A percentile compares a stretch with the other conserved stretches of the same genome.
These are phyloP conservation scores for Larimichthys crocea DNA, from an alignment of 2,113 vertebrate species.

Conservation along the genomic window DNA sequence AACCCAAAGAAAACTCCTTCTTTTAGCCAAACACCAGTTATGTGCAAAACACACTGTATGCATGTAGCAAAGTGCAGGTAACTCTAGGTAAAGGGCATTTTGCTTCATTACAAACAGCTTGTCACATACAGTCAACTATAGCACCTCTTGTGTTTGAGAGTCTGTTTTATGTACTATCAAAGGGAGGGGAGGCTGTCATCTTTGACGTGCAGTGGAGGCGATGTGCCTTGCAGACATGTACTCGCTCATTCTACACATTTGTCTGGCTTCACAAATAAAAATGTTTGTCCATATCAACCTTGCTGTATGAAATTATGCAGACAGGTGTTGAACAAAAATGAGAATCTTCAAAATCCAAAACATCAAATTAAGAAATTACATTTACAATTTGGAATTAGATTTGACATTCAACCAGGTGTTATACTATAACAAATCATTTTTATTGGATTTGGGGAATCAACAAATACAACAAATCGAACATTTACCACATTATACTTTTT, in stretches of 20 bases:
- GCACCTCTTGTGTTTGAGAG: conserved; percentile 48
- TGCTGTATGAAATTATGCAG: not conserved
- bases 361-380: too few relatives aligned
- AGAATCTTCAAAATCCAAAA: too few relatives aligned
- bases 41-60: not conserved
- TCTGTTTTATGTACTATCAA: conserved; percentile 43
- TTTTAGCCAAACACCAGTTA: not conserved
- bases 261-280: not conserved
- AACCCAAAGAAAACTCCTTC: not conserved
- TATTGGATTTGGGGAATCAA: too few relatives aligned
- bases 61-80: conserved; percentile 5
- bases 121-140: conserved; percentile 58
- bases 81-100: conserved; percentile 30
- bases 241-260: conserved; percentile 10
- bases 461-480: too few relatives aligned
- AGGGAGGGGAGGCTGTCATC: conserved; percentile 17
- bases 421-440: too few relatives aligned
- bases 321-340: not conserved
- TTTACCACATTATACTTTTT: too few relatives aligned
- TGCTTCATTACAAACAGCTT: conserved; percentile 45
- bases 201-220: conserved; percentile 35
- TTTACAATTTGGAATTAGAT: too few relatives aligned
- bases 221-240: conserved; percentile 47
- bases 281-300: not conserved
- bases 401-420: too few relatives aligned